Conservation (phyloP, 2,888 invertebrate species). For the Catocala sponsa region DNA sequence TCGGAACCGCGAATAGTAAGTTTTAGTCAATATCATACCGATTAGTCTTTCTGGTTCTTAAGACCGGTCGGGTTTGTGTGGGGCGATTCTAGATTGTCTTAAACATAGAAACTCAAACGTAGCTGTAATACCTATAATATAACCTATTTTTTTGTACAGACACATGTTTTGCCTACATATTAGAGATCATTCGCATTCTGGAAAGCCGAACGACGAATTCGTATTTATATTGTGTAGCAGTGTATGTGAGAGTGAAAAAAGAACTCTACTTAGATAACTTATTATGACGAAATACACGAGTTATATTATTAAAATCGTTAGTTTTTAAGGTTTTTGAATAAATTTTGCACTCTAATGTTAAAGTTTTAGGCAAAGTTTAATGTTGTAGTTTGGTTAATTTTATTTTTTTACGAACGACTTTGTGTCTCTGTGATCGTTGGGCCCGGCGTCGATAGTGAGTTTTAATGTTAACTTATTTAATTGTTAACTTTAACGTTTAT, state of each 20-base stretch:
- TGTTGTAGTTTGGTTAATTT: slow-evolving; percentile 71
- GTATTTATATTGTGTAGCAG: too few species aligned
- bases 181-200: too few species aligned
- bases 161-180: too few species aligned
- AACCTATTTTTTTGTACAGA: too few species aligned
- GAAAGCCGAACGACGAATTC: too few species aligned
- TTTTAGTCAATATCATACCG: too few species aligned
- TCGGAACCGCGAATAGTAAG: too few species aligned
- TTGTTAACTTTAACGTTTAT: slow-evolving; percentile 7
- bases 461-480: slow-evolving; percentile 39
- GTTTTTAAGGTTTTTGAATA: slow-evolving; percentile 55
- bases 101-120: too few species aligned
- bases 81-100: too few species aligned
- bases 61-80: too few species aligned
- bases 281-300: slow-evolving; percentile 7
- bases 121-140: too few species aligned
- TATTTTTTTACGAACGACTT: slow-evolving; percentile 65
- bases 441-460: slow-evolving; percentile 42
- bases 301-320: slow-evolving; percentile 23
- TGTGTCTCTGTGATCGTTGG: slow-evolving; percentile 65
- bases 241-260: background rate
- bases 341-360: slow-evolving; percentile 70
- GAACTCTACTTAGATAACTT: background rate
- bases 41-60: too few species aligned
- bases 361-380: slow-evolving; percentile 53